phyloP scores from a whole-genome alignment of 2,888 invertebrate genomes.

The Steinernema hermaphroditum region DNA sequence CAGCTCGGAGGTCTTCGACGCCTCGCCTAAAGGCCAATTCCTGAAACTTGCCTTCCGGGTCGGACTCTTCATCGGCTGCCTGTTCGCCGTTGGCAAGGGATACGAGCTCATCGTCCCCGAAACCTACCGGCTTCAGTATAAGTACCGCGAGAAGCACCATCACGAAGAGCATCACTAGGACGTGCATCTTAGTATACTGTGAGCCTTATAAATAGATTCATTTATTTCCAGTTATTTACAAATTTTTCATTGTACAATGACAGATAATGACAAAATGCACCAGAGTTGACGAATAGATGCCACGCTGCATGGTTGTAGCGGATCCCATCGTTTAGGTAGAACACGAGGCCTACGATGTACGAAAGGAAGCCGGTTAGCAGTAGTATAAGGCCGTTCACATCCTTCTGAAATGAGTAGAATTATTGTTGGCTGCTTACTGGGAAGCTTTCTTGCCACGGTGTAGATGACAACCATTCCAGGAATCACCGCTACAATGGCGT shows the following conservation, averaged over 20 bases:
- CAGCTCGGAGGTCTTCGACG: slow-evolving; percentile 12
- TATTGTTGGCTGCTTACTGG: not conserved
- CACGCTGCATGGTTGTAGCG: slow-evolving; percentile 33
- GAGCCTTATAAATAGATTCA: not conserved
- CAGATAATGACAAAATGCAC: slow-evolving; percentile 30
- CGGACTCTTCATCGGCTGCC: slow-evolving; percentile 11
- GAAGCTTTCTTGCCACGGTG: slow-evolving; percentile 1
- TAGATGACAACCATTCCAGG: slow-evolving; percentile 27
- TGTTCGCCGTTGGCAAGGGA: slow-evolving; percentile 43
- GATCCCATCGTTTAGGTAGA: slow-evolving; percentile 30
- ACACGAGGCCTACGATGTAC: slow-evolving; percentile 30
- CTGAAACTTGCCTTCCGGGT: slow-evolving; percentile 31
- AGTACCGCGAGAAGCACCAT: slow-evolving; percentile 50
- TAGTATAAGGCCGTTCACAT: slow-evolving; percentile 20
- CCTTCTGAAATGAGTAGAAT: not conserved
- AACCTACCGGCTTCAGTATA: slow-evolving; percentile 55
- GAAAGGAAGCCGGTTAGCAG: slow-evolving; percentile 17
- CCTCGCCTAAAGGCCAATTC: slow-evolving; percentile 30
- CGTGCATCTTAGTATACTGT: slow-evolving; percentile 2
- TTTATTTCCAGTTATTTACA: not conserved
- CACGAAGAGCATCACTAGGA: slow-evolving; percentile 44
- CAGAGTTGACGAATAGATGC: slow-evolving; percentile 34
- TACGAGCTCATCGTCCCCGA: slow-evolving; percentile 58
- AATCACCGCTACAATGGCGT: slow-evolving; percentile 22
- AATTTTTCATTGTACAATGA: slow-evolving; percentile 32